These are phyloP conservation scores for Dolichallabes microphthalmus DNA, from an alignment of 2,113 vertebrate species.

Conservation along the genomic window DNA sequence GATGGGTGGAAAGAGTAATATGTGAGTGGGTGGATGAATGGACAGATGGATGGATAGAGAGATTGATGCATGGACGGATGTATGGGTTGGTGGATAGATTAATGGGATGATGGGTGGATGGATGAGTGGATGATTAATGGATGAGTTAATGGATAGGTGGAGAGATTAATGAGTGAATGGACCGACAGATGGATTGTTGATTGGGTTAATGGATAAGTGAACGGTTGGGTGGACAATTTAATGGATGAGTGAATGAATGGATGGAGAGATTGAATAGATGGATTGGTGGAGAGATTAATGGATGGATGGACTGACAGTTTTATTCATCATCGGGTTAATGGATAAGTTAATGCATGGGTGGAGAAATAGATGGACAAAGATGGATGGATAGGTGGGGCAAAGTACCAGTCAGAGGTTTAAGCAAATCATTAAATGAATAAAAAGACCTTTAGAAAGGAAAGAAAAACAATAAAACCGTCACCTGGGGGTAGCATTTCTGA, in stretches of 20 bases:
- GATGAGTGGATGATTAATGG: not conserved
- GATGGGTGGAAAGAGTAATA: no score
- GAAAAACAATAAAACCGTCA: not conserved
- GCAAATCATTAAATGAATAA: not conserved
- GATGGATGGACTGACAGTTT: not conserved
- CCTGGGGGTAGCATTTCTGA: no score
- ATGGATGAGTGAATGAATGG: not conserved
- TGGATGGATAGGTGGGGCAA: not conserved
- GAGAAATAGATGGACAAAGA: no score
- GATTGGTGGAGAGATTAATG: not conserved
- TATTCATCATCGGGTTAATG: no score
- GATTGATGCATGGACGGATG: not conserved
- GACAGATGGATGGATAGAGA: rapidly evolving
- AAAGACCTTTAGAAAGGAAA: not conserved
- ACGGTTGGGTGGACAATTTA: not conserved
- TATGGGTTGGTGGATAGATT: no score
- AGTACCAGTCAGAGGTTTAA: not conserved
- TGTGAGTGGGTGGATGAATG: no score
- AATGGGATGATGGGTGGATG: no score
- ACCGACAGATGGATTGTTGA: not conserved
- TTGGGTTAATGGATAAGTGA: not conserved
- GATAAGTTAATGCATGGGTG: not conserved
- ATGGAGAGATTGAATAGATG: not conserved
- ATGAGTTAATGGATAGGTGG: not conserved
- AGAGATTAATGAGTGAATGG: not conserved